Percentiles rank a stretch among this genome's conserved stretches.
Evolutionary conservation across 2,113 vertebrate genomes (phyloP).

Genomic region (Aphyosemion australe): DNA sequence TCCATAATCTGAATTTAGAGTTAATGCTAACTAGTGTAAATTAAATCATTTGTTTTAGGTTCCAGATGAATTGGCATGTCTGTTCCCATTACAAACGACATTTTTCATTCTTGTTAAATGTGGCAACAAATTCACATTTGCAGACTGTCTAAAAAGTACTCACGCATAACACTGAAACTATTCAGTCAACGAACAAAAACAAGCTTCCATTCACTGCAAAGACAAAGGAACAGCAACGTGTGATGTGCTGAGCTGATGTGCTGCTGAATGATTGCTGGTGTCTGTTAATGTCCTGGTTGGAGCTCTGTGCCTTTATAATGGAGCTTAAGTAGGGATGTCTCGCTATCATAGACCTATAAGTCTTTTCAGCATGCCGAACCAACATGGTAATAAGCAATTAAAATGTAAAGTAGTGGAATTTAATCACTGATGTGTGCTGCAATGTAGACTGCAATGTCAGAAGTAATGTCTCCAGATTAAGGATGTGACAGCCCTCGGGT

Average conservation of each 20-base stretch:
- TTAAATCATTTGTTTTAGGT: conserved; percentile 4
- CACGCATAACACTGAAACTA: too few species aligned
- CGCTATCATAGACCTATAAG: conserved; percentile 37
- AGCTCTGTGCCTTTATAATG: conserved; percentile 21
- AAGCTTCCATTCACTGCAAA: background rate
- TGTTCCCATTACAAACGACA: background rate
- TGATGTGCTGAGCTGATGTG: conserved; percentile 12
- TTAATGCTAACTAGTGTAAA: conserved; percentile 12
- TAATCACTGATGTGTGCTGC: conserved; percentile 63
- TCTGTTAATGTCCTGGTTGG: conserved; percentile 12
- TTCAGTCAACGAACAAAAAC: background rate
- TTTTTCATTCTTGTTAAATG: background rate
- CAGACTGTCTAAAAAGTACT: background rate
- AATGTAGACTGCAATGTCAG: conserved; percentile 50
- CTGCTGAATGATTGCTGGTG: conserved; percentile 14
- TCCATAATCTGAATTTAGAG: conserved; percentile 11
- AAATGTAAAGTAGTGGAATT: conserved; percentile 72
- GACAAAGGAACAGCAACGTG: background rate
- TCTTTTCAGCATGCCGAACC: conserved; percentile 48
- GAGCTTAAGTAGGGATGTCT: conserved; percentile 36
- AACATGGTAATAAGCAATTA: conserved; percentile 69
- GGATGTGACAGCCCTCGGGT: conserved; percentile 53
- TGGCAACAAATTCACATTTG: background rate
- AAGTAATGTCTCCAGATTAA: conserved; percentile 67
- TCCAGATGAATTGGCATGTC: background rate